Conservation (phyloP, 2,113 vertebrate genomes). For the Tragelaphus imberbis region DNA sequence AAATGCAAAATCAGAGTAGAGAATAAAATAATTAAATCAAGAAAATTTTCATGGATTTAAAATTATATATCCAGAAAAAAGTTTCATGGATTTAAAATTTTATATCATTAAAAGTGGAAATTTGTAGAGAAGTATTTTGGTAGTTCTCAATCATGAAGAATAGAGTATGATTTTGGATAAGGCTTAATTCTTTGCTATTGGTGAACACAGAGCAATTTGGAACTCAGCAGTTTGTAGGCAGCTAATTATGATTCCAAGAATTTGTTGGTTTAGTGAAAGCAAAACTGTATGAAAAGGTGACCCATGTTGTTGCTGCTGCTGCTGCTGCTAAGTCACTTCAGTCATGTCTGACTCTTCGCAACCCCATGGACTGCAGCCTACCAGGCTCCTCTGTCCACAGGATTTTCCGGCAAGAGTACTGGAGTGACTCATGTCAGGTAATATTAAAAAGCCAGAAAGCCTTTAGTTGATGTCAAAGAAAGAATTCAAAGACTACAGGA, state of each 20-base stretch:
- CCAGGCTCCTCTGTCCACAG: too few species aligned
- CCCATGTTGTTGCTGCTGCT: not conserved
- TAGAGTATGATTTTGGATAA: not conserved
- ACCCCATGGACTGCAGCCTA: too few species aligned
- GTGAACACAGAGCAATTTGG: not conserved
- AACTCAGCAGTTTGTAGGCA: not conserved
- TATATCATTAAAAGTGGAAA: not conserved
- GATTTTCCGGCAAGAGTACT: too few species aligned
- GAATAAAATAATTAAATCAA: not conserved
- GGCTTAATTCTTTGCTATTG: not conserved
- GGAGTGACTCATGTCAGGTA: not conserved
- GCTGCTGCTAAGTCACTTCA: too few species aligned
- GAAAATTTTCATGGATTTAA: not conserved
- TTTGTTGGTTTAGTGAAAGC: not conserved
- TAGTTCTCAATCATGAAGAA: not conserved
- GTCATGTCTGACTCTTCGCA: fast-evolving
- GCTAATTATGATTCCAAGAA: not conserved
- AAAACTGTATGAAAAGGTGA: not conserved
- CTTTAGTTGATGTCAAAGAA: not conserved
- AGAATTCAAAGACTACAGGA: not conserved
- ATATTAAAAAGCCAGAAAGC: not conserved
- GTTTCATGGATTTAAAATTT: not conserved
- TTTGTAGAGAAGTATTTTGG: not conserved
- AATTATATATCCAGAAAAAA: not conserved
- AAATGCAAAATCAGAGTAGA: not conserved